Conservation (phyloP, 2,888 invertebrate species). For the Clostera curtula region DNA sequence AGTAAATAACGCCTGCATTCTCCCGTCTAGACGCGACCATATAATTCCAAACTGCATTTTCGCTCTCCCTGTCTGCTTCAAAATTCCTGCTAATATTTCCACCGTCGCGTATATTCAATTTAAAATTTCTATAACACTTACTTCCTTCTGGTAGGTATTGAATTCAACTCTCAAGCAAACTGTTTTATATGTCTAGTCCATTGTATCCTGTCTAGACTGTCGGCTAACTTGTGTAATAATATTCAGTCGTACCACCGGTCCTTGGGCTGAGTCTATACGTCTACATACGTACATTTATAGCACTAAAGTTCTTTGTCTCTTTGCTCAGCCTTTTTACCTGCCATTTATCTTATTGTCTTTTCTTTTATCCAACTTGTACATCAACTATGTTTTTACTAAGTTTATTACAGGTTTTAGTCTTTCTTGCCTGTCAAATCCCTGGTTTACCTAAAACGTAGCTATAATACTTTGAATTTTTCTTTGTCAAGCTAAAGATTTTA, state of each 20-base stretch:
- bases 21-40: conserved; percentile 45
- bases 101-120: no score
- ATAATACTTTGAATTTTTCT: no score
- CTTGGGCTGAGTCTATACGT: conserved; percentile 16
- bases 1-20: conserved; percentile 14
- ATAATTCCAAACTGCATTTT: conserved; percentile 22
- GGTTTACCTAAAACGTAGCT: no score
- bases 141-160: conserved; percentile 16
- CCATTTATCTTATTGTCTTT: conserved; percentile 9
- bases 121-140: conserved; percentile 16
- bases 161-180: conserved; percentile 15
- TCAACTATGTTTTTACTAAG: no score
- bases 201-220: conserved; percentile 25
- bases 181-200: conserved; percentile 22
- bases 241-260: conserved; percentile 10
- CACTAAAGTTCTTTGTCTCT: conserved; percentile 20
- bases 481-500: no score
- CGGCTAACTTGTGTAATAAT: conserved; percentile 23
- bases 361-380: no score
- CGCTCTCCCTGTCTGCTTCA: conserved; percentile 16
- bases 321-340: conserved; percentile 10
- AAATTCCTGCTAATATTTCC: conserved; percentile 19
- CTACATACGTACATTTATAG: conserved; percentile 14
- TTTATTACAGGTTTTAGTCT: no score
- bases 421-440: no score